Percentiles rank a stretch among this genome's conserved stretches.
Evolutionary conservation across 1,140 invertebrate genomes (phyloP).

Genomic region (Monochamus saltuarius): DNA sequence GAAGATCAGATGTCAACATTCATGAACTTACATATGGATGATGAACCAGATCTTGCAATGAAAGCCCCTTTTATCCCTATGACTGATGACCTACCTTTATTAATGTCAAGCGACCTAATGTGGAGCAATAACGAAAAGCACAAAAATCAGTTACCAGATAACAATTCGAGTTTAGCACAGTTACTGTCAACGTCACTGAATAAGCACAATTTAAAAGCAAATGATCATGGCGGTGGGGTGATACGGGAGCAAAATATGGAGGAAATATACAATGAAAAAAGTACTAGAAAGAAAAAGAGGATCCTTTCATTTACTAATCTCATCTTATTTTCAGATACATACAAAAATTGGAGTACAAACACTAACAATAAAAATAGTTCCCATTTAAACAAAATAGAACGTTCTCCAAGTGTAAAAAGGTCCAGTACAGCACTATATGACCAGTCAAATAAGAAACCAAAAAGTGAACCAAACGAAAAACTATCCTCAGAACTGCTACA

Average conservation of each 20-base stretch:
- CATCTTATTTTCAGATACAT: constrained; percentile 24
- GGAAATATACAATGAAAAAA: constrained; percentile 38
- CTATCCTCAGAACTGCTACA: constrained; percentile 54
- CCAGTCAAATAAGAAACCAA: constrained; percentile 41
- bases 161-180: constrained; percentile 56
- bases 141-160: constrained; percentile 41
- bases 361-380: constrained; percentile 16
- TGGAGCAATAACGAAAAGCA: constrained; percentile 58
- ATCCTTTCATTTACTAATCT: constrained; percentile 2
- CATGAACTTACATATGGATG: constrained; percentile 57
- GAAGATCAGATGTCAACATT: constrained; percentile 66
- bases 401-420: constrained; percentile 38
- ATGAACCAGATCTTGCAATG: constrained; percentile 58
- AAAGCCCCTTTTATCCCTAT: constrained; percentile 84
- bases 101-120: constrained; percentile 74
- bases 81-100: constrained; percentile 74
- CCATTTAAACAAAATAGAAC: constrained; percentile 19
- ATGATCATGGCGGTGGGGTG: constrained; percentile 54
- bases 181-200: constrained; percentile 53
- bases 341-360: constrained; percentile 31
- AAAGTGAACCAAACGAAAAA: constrained; percentile 47
- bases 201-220: constrained; percentile 51
- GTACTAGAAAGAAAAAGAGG: constrained; percentile 21
- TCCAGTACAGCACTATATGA: constrained; percentile 38
- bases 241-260: constrained; percentile 44